Conservation (phyloP, 2,888 invertebrate genomes). For the Rhamnusium bicolor region DNA sequence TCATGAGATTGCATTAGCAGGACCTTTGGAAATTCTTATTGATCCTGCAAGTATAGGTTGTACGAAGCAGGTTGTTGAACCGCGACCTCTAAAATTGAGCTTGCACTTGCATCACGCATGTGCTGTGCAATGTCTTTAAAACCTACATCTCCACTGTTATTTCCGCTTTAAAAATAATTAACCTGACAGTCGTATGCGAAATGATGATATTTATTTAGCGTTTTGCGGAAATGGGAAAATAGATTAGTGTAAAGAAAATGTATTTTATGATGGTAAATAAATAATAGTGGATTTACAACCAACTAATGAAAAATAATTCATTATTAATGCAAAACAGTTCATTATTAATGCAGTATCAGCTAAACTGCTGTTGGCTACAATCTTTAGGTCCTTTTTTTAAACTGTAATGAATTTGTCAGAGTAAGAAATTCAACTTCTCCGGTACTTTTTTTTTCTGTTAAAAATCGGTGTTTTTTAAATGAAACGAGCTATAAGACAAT, state of each 20-base stretch:
- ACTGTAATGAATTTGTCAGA: too few species aligned
- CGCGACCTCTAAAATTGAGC: conserved; percentile 12
- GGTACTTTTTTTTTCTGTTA: too few species aligned
- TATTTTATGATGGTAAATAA: too few species aligned
- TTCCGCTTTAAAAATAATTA: conserved; percentile 3
- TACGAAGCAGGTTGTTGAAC: conserved; percentile 24
- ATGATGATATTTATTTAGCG: neutral
- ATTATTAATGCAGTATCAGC: too few species aligned
- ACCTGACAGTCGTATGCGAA: neutral
- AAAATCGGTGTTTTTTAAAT: too few species aligned
- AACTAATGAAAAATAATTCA: neutral
- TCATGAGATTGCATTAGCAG: conserved; percentile 18
- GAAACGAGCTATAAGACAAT: too few species aligned
- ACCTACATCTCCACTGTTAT: neutral
- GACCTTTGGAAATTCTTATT: conserved; percentile 21
- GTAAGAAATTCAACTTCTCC: too few species aligned
- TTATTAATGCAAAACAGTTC: too few species aligned
- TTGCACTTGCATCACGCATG: conserved; percentile 12
- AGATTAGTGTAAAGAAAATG: too few species aligned
- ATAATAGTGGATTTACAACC: too few species aligned
- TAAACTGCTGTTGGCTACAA: too few species aligned
- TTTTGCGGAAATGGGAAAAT: neutral
- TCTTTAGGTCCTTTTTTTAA: too few species aligned
- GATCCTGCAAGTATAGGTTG: conserved; percentile 30
- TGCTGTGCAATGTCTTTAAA: neutral